phyloP scores from a whole-genome alignment of 2,888 invertebrate genomes.

The Stegophylla sp. region DNA sequence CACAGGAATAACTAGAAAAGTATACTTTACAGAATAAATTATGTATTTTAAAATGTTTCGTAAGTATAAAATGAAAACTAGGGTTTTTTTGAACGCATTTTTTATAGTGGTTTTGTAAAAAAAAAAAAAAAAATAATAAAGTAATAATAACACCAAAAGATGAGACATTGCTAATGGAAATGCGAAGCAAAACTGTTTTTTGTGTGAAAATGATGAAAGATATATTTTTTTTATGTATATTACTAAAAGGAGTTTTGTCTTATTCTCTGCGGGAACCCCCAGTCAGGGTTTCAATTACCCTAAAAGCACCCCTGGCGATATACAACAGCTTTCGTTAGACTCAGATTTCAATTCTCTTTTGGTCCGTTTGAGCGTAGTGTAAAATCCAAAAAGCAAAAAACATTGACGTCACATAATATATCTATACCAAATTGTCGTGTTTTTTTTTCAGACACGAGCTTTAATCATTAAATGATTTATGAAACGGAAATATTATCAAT shows the following conservation, averaged over 20 bases:
- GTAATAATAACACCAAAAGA: too few species aligned
- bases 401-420: background rate
- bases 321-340: conserved; percentile 39
- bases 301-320: conserved; percentile 52
- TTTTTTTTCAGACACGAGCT: background rate
- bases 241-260: conserved; percentile 30
- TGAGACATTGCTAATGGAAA: conserved; percentile 41
- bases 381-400: conserved; percentile 46
- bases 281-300: conserved; percentile 50
- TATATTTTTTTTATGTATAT: conserved; percentile 40
- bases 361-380: background rate
- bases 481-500: too few species aligned
- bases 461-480: too few species aligned
- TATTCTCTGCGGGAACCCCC: conserved; percentile 35
- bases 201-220: conserved; percentile 34
- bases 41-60: background rate
- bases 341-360: conserved; percentile 21
- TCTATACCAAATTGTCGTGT: background rate
- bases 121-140: conserved; percentile 4
- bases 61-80: background rate
- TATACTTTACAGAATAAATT: background rate
- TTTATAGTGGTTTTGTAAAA: conserved; percentile 8
- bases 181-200: conserved; percentile 48
- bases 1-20: too few species aligned
- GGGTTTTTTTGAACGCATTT: background rate